These are phyloP conservation scores for Pseudococcus longispinus DNA, from an alignment of 2,888 invertebrate species.

Conservation along the genomic window DNA sequence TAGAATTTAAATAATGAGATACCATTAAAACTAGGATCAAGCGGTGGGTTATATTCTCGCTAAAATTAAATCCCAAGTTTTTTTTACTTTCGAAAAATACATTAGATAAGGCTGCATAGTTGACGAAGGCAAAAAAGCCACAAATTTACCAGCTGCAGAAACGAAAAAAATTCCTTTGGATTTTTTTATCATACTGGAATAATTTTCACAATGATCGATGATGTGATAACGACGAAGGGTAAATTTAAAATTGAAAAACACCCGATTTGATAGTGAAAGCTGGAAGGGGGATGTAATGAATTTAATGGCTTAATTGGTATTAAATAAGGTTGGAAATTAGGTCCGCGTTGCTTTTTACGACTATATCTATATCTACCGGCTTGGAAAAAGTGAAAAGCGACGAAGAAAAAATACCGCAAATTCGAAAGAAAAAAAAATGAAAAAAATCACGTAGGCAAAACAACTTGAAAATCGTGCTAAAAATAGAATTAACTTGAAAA, in stretches of 20 bases:
- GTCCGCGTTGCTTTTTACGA: too few relatives aligned
- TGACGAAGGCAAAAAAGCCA: neutral
- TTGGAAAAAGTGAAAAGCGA: neutral
- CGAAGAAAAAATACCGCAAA: neutral
- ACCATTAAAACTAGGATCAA: neutral
- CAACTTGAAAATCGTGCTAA: neutral
- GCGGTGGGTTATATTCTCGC: neutral
- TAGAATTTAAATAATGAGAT: conserved; percentile 11
- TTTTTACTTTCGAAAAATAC: neutral
- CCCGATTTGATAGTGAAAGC: neutral
- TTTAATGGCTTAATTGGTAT: neutral
- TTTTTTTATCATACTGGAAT: too few relatives aligned
- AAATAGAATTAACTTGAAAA: neutral
- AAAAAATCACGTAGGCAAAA: neutral
- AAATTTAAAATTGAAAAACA: neutral
- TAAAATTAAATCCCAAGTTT: neutral
- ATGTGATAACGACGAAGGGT: too few relatives aligned
- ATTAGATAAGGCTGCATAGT: neutral
- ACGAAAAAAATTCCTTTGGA: too few relatives aligned
- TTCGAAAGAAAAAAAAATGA: neutral
- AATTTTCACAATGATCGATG: too few relatives aligned
- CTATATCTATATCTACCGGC: neutral
- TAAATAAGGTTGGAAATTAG: neutral
- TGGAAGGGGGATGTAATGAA: neutral
- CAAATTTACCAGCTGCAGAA: neutral